Evolutionary conservation across 2,113 vertebrate genomes (phyloP).

Genomic region (Platysteira castanea): DNA sequence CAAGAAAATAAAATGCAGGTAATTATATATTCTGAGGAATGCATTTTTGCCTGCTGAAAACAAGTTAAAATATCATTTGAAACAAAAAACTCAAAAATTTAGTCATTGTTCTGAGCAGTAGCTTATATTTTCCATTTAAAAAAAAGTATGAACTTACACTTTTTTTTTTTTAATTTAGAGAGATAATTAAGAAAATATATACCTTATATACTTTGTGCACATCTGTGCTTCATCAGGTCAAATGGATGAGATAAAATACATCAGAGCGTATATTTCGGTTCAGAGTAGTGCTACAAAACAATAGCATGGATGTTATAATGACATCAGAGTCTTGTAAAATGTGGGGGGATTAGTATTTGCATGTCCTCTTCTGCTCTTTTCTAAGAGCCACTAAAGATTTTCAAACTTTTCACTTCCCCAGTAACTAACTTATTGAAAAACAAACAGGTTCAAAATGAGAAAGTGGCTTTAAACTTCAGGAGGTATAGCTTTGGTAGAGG

Average conservation of each 20-base stretch:
- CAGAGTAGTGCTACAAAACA: not conserved
- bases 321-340: not conserved
- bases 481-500: not conserved
- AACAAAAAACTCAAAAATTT: not conserved
- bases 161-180: not conserved
- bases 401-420: not conserved
- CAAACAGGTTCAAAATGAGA: not conserved
- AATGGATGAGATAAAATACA: not conserved
- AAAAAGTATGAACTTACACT: not conserved
- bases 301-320: not conserved
- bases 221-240: not conserved
- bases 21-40: not conserved
- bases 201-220: not conserved
- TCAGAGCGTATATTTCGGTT: not conserved
- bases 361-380: not conserved
- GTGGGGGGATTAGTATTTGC: rapidly evolving
- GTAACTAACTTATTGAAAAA: not conserved
- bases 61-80: not conserved
- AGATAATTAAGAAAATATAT: not conserved
- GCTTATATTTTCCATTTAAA: not conserved
- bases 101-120: not conserved
- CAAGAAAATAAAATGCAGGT: not conserved
- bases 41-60: not conserved
- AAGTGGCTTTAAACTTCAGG: not conserved
- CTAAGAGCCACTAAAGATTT: not conserved